These are phyloP conservation scores for Rhyzopertha dominica DNA, from an alignment of 1,140 invertebrate genomes.

Conservation along the genomic window DNA sequence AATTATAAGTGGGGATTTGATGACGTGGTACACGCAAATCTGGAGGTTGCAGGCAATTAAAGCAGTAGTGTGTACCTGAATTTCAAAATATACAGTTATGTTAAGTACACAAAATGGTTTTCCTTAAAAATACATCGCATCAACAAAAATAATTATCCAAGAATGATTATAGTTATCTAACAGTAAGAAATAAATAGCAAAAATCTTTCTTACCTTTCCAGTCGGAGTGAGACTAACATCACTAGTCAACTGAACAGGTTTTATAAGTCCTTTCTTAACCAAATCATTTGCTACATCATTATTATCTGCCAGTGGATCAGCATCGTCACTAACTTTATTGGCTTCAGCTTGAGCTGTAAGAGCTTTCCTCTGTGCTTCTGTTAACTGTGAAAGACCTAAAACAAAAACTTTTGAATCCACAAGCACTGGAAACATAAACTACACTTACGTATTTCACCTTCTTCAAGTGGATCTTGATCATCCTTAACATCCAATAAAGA, in stretches of 20 bases:
- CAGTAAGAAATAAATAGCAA: neutral
- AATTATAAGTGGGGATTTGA: too few species aligned
- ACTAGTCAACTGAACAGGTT: conserved; percentile 23
- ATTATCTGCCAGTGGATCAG: neutral
- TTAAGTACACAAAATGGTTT: conserved; percentile 12
- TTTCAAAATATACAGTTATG: conserved; percentile 4
- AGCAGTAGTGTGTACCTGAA: neutral
- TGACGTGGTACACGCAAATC: too few species aligned
- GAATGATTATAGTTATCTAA: neutral
- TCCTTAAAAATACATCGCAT: conserved; percentile 2
- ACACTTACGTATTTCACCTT: conserved; percentile 15
- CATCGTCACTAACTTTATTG: too few species aligned
- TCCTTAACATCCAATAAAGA: too few species aligned
- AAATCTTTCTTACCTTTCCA: conserved; percentile 19
- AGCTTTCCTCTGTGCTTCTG: conserved; percentile 27
- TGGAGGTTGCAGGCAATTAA: neutral
- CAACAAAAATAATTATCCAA: conserved; percentile 7
- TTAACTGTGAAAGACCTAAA: conserved; percentile 19
- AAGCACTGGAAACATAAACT: neutral
- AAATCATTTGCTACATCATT: conserved; percentile 13
- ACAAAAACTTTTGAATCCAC: conserved; percentile 10
- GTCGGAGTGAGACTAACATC: conserved; percentile 22
- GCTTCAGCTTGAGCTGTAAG: conserved; percentile 8
- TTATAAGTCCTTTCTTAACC: conserved; percentile 19
- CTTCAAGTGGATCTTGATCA: conserved; percentile 24